phyloP scores from a whole-genome alignment of 2,888 invertebrate species.

The Tipula unca region DNA sequence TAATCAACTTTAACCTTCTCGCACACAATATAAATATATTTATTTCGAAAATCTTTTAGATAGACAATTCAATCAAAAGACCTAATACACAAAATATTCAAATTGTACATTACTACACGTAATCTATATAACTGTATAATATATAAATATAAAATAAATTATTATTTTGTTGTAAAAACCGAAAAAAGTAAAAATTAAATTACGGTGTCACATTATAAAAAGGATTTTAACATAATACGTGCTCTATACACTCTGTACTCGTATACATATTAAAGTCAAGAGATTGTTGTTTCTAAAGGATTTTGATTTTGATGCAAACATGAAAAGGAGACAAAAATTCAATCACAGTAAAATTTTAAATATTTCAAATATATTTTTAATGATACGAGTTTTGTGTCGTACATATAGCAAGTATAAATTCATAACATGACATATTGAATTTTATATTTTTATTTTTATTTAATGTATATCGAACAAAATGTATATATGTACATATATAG shows the following conservation, averaged over 20 bases:
- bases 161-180: neutral
- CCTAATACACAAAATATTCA: too few relatives aligned
- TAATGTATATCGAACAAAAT: neutral
- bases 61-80: too few relatives aligned
- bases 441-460: conserved; percentile 1
- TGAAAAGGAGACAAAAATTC: neutral
- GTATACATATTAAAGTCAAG: neutral
- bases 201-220: neutral
- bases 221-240: neutral
- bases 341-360: neutral
- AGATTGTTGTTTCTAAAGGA: neutral
- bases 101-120: neutral
- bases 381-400: neutral
- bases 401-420: neutral
- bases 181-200: neutral
- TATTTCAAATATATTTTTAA: neutral
- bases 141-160: neutral
- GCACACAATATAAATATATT: too few relatives aligned
- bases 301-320: neutral
- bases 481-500: neutral
- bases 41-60: too few relatives aligned
- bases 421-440: conserved; percentile 17
- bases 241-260: neutral
- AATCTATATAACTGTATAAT: neutral
- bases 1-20: too few relatives aligned